A percentile compares a stretch with the other conserved stretches of the same genome.
Evolutionary conservation across 2,797 vertebrate species (phyloP).

Genomic region (Eulemur coronatus): DNA sequence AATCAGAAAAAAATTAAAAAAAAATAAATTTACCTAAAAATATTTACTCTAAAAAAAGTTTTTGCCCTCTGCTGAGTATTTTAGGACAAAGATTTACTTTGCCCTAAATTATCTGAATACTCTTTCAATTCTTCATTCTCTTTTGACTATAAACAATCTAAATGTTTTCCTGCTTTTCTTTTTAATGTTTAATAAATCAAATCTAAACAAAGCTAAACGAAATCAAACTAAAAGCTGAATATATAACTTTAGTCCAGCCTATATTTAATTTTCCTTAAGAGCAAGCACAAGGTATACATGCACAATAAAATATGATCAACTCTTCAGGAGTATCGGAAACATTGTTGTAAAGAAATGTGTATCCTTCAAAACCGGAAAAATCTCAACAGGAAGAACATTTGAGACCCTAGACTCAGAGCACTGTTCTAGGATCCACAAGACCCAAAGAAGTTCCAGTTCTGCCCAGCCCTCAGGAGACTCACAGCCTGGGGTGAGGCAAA

Average conservation of each 20-base stretch:
- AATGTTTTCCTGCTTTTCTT: background rate
- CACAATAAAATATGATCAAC: background rate
- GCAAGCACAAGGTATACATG: background rate
- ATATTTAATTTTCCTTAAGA: conserved; percentile 28
- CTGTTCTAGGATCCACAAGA: background rate
- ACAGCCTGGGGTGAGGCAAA: background rate
- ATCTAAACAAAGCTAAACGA: background rate
- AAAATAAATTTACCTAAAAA: background rate
- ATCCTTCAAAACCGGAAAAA: background rate
- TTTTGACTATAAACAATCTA: conserved; percentile 43
- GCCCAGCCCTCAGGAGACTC: background rate
- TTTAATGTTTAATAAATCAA: conserved; percentile 39
- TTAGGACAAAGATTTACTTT: conserved; percentile 19
- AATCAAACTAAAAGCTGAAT: background rate
- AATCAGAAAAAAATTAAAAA: background rate
- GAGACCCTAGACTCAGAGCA: background rate
- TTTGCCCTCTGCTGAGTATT: background rate
- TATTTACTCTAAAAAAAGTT: background rate
- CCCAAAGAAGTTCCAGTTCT: background rate
- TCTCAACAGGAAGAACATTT: background rate
- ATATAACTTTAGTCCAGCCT: background rate
- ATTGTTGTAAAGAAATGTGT: background rate
- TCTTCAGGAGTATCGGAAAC: background rate
- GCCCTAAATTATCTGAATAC: background rate
- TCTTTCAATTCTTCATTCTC: conserved; percentile 37